These are phyloP conservation scores for Pectinophora gossypiella DNA, from an alignment of 1,140 invertebrate genomes.

Conservation along the genomic window DNA sequence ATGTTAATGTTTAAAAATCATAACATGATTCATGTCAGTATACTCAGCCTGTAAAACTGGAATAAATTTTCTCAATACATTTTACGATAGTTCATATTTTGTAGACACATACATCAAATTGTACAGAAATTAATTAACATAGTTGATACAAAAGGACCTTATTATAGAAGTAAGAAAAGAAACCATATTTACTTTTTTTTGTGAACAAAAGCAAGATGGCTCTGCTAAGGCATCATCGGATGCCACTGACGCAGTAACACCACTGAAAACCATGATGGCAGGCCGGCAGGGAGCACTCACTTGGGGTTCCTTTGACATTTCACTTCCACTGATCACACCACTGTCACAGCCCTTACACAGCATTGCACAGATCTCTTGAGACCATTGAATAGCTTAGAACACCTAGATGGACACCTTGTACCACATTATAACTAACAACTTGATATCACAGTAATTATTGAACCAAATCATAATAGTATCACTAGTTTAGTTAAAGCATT, in stretches of 20 bases:
- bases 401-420: conserved; percentile 64
- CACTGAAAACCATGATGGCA: no score
- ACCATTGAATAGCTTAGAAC: conserved; percentile 38
- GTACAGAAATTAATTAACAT: no score
- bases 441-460: conserved; percentile 54
- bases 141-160: conserved; percentile 32
- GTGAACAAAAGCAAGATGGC: conserved; percentile 32
- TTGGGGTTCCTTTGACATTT: conserved; percentile 8
- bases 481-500: conserved; percentile 73
- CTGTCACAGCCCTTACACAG: conserved; percentile 60
- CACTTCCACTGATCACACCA: conserved; percentile 73
- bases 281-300: not conserved
- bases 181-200: conserved; percentile 69
- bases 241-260: conserved; percentile 13
- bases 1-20: no score
- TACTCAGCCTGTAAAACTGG: not conserved
- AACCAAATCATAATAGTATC: conserved; percentile 54
- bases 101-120: not conserved
- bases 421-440: conserved; percentile 59
- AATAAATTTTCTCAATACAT: not conserved
- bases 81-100: not conserved
- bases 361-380: conserved; percentile 51
- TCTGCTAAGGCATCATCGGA: conserved; percentile 14
- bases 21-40: no score
- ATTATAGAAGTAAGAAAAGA: conserved; percentile 42